Conservation (phyloP, 2,888 invertebrate genomes). For the Acanthosepion lycidas region DNA sequence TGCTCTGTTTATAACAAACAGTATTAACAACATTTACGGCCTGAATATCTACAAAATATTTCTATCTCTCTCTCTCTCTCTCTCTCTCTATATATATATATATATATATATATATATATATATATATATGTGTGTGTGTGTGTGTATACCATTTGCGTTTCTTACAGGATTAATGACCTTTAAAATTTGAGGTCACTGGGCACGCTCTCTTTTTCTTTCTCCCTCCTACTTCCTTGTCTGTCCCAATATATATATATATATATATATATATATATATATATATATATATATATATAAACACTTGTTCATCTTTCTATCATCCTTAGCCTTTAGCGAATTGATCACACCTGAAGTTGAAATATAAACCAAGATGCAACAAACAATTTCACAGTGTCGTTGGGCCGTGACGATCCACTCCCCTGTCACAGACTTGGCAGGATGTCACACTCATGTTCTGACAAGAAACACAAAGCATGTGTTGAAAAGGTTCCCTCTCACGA, state of each 20-base stretch:
- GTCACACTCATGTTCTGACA: not conserved
- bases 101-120: not conserved
- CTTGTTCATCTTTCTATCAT: too few species aligned
- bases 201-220: too few species aligned
- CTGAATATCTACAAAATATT: not conserved
- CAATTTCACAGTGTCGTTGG: not conserved
- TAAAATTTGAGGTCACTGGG: too few species aligned
- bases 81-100: not conserved
- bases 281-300: too few species aligned
- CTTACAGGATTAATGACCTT: too few species aligned
- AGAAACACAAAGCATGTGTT: not conserved
- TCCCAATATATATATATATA: too few species aligned
- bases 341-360: not conserved
- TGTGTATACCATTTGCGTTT: not conserved
- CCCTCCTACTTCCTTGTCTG: too few species aligned
- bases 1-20: too few species aligned
- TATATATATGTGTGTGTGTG: not conserved
- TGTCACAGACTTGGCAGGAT: not conserved
- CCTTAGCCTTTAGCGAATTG: not conserved
- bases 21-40: too few species aligned
- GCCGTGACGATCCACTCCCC: not conserved
- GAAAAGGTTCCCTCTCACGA: not conserved
- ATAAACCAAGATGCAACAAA: not conserved
- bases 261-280: too few species aligned
- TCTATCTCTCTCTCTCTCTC: not conserved